Evolutionary conservation across 2,888 invertebrate genomes (phyloP).

Genomic region (Metallyticus violacea): DNA sequence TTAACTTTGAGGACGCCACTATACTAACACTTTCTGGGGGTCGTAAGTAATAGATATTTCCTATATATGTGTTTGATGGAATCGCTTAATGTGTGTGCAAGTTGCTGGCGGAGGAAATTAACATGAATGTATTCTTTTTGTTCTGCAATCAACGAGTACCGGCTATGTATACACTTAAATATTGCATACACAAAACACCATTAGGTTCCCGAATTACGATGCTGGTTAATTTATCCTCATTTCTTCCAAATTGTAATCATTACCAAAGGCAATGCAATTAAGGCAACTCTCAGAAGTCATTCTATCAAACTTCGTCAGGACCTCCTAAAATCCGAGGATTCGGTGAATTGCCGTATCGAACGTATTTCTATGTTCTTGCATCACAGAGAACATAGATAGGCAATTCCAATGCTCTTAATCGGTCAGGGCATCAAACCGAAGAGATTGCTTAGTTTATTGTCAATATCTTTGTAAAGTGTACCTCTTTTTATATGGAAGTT

Average conservation of each 20-base stretch:
- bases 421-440: no score
- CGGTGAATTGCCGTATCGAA: no score
- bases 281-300: no score
- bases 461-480: no score
- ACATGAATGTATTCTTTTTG: neutral
- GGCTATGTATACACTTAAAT: neutral
- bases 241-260: neutral
- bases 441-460: no score
- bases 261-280: neutral
- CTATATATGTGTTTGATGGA: neutral
- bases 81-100: neutral
- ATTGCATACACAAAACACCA: neutral
- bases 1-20: neutral
- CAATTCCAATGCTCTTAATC: no score
- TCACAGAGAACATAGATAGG: no score
- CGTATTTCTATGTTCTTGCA: no score
- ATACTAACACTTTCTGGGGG: neutral
- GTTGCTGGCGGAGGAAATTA: neutral
- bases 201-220: neutral
- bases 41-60: neutral
- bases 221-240: neutral
- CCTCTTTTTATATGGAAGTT: no score
- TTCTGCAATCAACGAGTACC: neutral
- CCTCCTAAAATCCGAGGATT: no score
- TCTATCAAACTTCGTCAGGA: no score